Evolutionary conservation across 2,113 vertebrate genomes (phyloP).

Genomic region (Pedionomus torquatus): DNA sequence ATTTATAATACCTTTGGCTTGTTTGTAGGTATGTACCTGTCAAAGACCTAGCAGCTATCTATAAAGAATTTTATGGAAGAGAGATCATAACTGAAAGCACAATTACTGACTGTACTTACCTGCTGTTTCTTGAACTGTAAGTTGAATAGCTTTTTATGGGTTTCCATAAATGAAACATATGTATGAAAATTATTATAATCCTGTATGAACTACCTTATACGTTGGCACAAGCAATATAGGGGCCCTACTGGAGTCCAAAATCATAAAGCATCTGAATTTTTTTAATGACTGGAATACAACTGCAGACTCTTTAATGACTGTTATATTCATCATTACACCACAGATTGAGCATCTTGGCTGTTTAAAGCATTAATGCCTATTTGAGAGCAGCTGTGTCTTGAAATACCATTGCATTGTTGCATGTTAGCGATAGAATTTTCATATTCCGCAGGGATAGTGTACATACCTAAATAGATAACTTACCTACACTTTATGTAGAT

Average conservation of each 20-base stretch:
- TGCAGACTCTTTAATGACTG: neutral
- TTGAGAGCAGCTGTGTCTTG: neutral
- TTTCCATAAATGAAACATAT: neutral
- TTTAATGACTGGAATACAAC: neutral
- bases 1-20: neutral
- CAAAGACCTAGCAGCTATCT: slow-evolving; percentile 78
- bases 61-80: slow-evolving; percentile 72
- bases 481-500: neutral
- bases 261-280: neutral
- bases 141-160: neutral
- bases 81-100: slow-evolving; percentile 66
- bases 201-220: neutral
- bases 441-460: neutral
- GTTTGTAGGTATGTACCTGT: slow-evolving; percentile 78
- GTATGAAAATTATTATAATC: neutral
- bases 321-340: neutral
- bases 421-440: neutral
- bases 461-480: neutral
- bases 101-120: slow-evolving; percentile 74
- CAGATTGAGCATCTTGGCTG: neutral
- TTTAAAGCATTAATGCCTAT: neutral
- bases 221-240: neutral
- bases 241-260: neutral
- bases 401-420: neutral
- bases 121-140: slow-evolving; percentile 79